A percentile compares a stretch with the other conserved stretches of the same genome.
Evolutionary conservation across 1,140 invertebrate species (phyloP).

Genomic region (Drosophila murphyi): DNA sequence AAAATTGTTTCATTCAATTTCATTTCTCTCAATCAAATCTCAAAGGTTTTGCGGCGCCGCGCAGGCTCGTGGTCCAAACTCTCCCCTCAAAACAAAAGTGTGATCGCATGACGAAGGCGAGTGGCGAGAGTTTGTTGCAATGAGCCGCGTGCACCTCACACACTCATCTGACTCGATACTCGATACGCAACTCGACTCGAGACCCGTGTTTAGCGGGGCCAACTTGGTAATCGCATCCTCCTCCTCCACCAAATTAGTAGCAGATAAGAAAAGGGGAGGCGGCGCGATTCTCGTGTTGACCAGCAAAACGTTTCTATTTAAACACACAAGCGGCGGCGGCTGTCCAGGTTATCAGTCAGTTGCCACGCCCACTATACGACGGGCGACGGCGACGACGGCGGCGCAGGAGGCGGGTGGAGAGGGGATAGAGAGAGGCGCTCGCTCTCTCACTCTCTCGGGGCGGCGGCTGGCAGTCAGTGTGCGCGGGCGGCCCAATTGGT

Average conservation of each 20-base stretch:
- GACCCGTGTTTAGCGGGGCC: constrained; percentile 19
- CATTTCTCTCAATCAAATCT: constrained; percentile 78
- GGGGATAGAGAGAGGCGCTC: too few relatives aligned
- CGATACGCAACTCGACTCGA: constrained; percentile 45
- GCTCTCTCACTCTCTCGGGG: neutral
- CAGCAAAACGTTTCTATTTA: constrained; percentile 37
- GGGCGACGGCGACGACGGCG: constrained; percentile 61
- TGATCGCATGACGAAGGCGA: constrained; percentile 72
- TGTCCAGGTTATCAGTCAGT: constrained; percentile 62
- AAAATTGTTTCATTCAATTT: constrained; percentile 80
- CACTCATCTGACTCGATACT: neutral
- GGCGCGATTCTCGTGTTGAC: constrained; percentile 40
- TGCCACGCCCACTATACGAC: constrained; percentile 51
- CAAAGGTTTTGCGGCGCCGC: constrained; percentile 69
- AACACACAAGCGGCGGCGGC: constrained; percentile 57
- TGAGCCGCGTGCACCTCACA: constrained; percentile 75
- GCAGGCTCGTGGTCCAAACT: constrained; percentile 80
- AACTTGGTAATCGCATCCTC: constrained; percentile 45
- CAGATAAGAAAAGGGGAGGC: neutral
- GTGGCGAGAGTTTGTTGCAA: constrained; percentile 76
- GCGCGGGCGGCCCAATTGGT: constrained; percentile 48
- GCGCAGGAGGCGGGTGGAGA: constrained; percentile 59
- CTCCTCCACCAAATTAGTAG: constrained; percentile 6
- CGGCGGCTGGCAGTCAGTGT: constrained; percentile 43
- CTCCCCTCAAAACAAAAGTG: constrained; percentile 56